Evolutionary conservation across 1,140 invertebrate species (phyloP).

Genomic region (Panagrolaimus sp.): DNA sequence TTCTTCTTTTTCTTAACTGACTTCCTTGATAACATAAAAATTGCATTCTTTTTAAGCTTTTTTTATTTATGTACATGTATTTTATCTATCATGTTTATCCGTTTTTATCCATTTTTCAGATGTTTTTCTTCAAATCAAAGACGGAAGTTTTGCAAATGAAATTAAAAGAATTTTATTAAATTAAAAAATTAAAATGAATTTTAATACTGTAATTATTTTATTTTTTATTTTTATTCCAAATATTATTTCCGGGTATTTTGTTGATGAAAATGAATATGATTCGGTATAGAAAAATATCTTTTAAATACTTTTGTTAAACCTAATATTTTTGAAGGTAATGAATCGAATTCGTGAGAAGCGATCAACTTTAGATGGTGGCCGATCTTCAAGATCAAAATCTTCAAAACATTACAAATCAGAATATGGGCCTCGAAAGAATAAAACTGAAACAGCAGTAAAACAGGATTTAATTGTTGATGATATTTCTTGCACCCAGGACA

Average conservation of each 20-base stretch:
- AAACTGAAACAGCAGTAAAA: not conserved
- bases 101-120: no score
- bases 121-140: no score
- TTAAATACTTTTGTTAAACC: not conserved
- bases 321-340: not conserved
- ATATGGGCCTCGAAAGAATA: not conserved
- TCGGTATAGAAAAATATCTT: not conserved
- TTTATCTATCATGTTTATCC: no score
- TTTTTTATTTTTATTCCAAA: no score
- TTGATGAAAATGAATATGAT: constrained; percentile 11
- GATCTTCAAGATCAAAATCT: not conserved
- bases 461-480: not conserved
- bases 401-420: not conserved
- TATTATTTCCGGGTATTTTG: not conserved
- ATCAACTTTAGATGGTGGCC: not conserved
- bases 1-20: no score
- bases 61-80: no score
- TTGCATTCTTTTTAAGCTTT: no score
- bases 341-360: not conserved
- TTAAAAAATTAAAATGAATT: no score
- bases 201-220: no score
- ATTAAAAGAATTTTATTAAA: no score
- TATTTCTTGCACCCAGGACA: constrained; percentile 23
- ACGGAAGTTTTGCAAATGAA: no score
- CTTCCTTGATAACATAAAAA: no score